Percentiles rank a stretch among this genome's conserved stretches.
Evolutionary conservation across 2,113 vertebrate species (phyloP).

Genomic region (Dicrurus megarhynchus): DNA sequence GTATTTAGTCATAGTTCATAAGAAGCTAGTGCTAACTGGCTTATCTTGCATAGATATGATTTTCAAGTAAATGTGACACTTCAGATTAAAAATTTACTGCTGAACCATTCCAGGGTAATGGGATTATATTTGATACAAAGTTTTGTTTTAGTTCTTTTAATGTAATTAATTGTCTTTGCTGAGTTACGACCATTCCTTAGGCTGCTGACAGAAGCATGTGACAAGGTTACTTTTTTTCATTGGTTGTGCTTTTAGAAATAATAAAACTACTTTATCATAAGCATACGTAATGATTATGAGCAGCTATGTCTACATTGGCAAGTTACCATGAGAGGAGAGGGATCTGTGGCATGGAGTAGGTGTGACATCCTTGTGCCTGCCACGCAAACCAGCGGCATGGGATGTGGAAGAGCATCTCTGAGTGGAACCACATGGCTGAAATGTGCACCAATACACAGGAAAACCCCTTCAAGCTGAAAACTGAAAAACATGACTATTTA

Average conservation of each 20-base stretch:
- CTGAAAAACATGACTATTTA: background rate
- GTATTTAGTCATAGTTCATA: background rate
- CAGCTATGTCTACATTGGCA: background rate
- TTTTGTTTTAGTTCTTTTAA: background rate
- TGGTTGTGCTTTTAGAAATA: background rate
- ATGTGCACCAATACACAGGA: rapidly evolving
- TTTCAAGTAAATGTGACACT: background rate
- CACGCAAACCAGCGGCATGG: background rate
- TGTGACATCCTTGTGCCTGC: background rate
- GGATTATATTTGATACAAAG: background rate
- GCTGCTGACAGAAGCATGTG: background rate
- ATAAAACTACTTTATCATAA: background rate
- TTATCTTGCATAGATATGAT: background rate
- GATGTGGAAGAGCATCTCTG: background rate
- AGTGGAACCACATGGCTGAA: background rate
- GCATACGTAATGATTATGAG: background rate
- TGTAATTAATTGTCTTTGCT: background rate
- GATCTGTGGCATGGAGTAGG: rapidly evolving
- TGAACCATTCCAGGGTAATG: background rate
- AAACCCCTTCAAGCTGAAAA: background rate
- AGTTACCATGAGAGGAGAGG: background rate
- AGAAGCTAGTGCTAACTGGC: background rate
- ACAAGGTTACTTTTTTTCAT: background rate
- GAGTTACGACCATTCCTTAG: background rate
- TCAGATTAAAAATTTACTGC: background rate